phyloP scores from a whole-genome alignment of 2,888 invertebrate species.

The Aphrophora alni region DNA sequence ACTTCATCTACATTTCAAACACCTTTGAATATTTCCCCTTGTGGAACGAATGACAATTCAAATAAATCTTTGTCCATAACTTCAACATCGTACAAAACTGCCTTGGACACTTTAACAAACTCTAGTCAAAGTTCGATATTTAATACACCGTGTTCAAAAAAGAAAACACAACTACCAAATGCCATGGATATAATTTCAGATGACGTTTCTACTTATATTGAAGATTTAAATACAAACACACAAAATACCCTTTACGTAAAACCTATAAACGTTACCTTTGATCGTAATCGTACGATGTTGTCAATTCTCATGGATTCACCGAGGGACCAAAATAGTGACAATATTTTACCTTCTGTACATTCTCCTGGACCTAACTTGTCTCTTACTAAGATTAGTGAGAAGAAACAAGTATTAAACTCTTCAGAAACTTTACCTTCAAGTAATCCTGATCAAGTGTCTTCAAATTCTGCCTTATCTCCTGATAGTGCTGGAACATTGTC shows the following conservation, averaged over 20 bases:
- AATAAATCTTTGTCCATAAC: conserved; percentile 17
- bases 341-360: conserved; percentile 10
- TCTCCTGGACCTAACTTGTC: conserved; percentile 22
- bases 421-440: not conserved
- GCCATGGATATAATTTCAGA: not conserved
- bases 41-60: conserved; percentile 2
- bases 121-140: not conserved
- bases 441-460: conserved; percentile 21
- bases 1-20: conserved; percentile 46
- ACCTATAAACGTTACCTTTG: conserved; percentile 27
- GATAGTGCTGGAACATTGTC: conserved; percentile 19
- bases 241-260: conserved; percentile 33
- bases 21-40: conserved; percentile 40
- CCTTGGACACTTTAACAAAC: not conserved
- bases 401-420: not conserved
- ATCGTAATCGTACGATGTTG: conserved; percentile 35
- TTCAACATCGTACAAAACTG: not conserved
- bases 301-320: conserved; percentile 37
- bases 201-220: conserved; percentile 23
- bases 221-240: conserved; percentile 27
- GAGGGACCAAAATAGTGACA: conserved; percentile 32
- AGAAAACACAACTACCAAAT: not conserved
- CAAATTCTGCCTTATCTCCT: conserved; percentile 18
- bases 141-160: not conserved
- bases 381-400: conserved; percentile 14